Conservation (phyloP, 2,888 invertebrate genomes). For the Diogma glabrata region DNA sequence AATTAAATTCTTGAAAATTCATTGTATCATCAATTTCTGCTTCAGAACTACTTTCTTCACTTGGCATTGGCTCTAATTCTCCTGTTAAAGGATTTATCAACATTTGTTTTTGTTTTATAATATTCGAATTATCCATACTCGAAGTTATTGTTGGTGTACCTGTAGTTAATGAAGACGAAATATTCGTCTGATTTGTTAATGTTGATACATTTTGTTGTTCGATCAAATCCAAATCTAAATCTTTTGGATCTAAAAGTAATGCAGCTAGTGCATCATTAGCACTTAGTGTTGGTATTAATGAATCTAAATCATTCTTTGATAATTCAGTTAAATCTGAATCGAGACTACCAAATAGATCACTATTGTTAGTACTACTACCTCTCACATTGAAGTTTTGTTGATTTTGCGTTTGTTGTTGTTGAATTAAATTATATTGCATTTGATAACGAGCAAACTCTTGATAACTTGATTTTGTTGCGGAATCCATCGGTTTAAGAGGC, state of each 20-base stretch:
- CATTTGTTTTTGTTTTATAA: slow-evolving; percentile 67
- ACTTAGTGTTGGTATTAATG: slow-evolving; percentile 48
- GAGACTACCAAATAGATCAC: slow-evolving; percentile 6
- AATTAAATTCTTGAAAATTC: slow-evolving; percentile 31
- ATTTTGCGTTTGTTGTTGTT: slow-evolving; percentile 31
- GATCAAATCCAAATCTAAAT: slow-evolving; percentile 34
- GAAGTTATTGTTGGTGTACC: slow-evolving; percentile 31
- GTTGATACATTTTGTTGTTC: slow-evolving; percentile 34
- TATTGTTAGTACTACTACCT: slow-evolving; percentile 18
- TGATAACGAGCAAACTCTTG: slow-evolving; percentile 53
- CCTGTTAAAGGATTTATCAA: slow-evolving; percentile 85
- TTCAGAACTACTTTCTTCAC: slow-evolving; percentile 52
- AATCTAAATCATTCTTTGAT: slow-evolving; percentile 46
- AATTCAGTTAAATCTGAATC: slow-evolving; percentile 31
- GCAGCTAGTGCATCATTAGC: slow-evolving; percentile 44
- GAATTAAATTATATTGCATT: slow-evolving; percentile 49
- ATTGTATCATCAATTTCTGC: slow-evolving; percentile 35
- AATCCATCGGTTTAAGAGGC: slow-evolving; percentile 45
- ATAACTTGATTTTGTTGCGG: slow-evolving; percentile 48
- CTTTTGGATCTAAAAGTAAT: slow-evolving; percentile 33
- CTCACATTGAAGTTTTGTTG: slow-evolving; percentile 21
- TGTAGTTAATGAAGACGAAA: not conserved
- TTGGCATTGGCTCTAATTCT: slow-evolving; percentile 68
- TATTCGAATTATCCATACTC: too few relatives aligned
- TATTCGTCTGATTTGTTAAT: not conserved